Conservation (phyloP, 2,113 vertebrate genomes). For the Stictonetta naevosa region DNA sequence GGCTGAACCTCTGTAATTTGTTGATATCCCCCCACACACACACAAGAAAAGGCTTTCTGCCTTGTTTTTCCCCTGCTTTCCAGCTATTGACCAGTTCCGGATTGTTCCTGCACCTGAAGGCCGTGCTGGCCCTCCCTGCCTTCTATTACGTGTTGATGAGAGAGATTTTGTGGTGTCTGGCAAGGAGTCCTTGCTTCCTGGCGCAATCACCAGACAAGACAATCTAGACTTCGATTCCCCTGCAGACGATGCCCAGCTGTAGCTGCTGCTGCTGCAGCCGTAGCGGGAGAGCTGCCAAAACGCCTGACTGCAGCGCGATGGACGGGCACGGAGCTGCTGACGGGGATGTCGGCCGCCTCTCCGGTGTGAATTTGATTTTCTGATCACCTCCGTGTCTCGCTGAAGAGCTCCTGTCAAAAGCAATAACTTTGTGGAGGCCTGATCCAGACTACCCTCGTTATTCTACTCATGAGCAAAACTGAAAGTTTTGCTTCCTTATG, state of each 20-base stretch:
- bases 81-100: background rate
- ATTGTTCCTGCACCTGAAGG: background rate
- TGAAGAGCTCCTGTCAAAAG: background rate
- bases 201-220: background rate
- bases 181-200: background rate
- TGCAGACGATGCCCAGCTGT: too few species aligned
- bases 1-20: background rate
- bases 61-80: background rate
- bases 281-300: background rate
- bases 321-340: background rate
- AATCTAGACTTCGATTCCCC: background rate
- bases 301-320: background rate
- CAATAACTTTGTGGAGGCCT: background rate
- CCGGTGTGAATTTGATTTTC: background rate
- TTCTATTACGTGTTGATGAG: fast-evolving
- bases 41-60: too few species aligned
- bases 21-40: too few species aligned
- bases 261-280: background rate
- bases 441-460: background rate
- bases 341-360: background rate
- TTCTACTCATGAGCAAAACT: background rate
- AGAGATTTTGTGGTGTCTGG: background rate
- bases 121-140: background rate
- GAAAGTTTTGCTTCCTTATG: background rate
- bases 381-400: background rate